phyloP scores from a whole-genome alignment of 2,113 vertebrate species.

The Anhinga rufa region DNA sequence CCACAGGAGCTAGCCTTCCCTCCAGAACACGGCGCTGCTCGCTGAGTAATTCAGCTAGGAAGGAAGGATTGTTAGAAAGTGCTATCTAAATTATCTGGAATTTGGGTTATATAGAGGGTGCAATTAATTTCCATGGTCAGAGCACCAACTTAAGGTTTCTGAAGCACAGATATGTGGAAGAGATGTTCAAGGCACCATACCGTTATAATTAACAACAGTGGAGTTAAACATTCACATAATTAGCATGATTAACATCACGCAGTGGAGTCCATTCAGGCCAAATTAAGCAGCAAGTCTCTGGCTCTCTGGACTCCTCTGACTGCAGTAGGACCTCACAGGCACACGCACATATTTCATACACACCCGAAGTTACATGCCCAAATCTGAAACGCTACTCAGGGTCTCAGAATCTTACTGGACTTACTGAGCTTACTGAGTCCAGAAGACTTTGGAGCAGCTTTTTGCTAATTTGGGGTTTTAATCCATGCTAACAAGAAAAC shows the following conservation, averaged over 20 bases:
- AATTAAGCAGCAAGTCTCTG: not conserved
- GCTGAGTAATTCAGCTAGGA: slow-evolving; percentile 80
- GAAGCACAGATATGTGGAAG: not conserved
- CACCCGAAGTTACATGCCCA: not conserved
- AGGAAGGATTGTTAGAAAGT: not conserved
- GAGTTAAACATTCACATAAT: not conserved
- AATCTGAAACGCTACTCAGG: not conserved
- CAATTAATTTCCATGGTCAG: not conserved
- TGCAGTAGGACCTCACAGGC: not conserved
- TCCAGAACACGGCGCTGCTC: slow-evolving; percentile 76
- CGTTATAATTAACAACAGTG: not conserved
- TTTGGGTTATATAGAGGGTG: not conserved
- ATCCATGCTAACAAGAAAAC: not conserved
- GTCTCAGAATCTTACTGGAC: not conserved
- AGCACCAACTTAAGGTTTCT: not conserved
- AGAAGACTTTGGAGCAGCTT: not conserved
- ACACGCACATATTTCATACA: not conserved
- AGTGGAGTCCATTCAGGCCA: not conserved
- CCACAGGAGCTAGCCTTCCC: slow-evolving; percentile 71
- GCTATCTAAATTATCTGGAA: not conserved
- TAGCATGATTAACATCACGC: not conserved
- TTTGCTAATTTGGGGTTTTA: not conserved
- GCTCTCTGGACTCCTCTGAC: not conserved
- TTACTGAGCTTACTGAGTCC: not conserved
- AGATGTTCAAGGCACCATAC: not conserved